Evolutionary conservation across 2,888 invertebrate species (phyloP), one percentile per base, ranked within the genome.

Genomic region (Oligia strigilis): DNA sequence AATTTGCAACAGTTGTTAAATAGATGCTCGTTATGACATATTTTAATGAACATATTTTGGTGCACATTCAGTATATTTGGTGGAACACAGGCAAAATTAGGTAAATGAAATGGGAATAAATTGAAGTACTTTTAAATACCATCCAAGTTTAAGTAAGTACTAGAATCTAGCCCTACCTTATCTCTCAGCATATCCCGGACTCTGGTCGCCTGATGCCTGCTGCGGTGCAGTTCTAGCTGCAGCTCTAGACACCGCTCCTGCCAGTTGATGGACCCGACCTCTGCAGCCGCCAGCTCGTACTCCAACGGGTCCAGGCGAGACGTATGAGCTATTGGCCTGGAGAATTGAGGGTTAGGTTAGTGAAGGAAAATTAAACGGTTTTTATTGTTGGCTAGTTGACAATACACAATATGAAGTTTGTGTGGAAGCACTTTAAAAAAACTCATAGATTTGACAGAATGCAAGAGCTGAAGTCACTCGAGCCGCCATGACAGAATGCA

Each of bases 171-270:
- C 0, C 97, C 96, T 93, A 99, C 99, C 98, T 99, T 99, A 97
- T 99, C 99, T 93, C 99, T 97, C 81, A 99, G 98, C 98, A 99
- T 98, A 92, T 99, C 98, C 72, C 99, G 97, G 76, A 99, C 98
- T 92, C 98, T 98, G 82, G 98, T 98, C 2, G 99, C 99, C 96
- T 99, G 99, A 90, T 98, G 98, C 91, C 98, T 98, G 93, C 98
- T 99, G 86, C 99, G 97, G 93, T 99, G 99, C 89, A 99, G 95
- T 93, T 99, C 99, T 91, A 98, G 95, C 95, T 99, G 99, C 89
- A 99, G 95, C 93, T 98, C 98, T 91, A 99, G 95, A 93, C 99
- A 99, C 78, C 98, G 97, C 95, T 99, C 99, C 96, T 99, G 98
- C 99, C 99, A 99, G 95, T 99, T 98, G 92, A 98, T 97, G 86